A percentile compares a stretch with the other conserved stretches of the same genome.
These are phyloP conservation scores for Pheosia gnoma DNA, from an alignment of 2,888 invertebrate genomes.

Conservation along the genomic window DNA sequence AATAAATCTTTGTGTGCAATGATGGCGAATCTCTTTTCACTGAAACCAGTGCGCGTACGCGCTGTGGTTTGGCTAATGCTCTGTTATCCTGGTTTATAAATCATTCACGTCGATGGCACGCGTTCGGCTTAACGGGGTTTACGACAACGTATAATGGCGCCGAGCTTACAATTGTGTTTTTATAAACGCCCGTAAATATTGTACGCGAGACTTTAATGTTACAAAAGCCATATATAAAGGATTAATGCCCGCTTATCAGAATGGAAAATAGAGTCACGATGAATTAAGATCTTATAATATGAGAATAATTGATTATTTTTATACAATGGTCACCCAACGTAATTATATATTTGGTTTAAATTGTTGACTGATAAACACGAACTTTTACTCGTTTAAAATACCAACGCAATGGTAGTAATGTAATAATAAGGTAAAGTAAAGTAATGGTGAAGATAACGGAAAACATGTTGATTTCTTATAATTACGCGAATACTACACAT, in stretches of 20 bases:
- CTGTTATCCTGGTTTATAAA: conserved; percentile 72
- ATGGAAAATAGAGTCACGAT: background rate
- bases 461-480: too few species aligned
- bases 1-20: conserved; percentile 61
- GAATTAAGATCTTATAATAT: too few species aligned
- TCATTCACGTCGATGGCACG: conserved; percentile 72
- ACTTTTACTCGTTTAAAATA: too few species aligned
- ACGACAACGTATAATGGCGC: conserved; percentile 36
- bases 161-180: conserved; percentile 49
- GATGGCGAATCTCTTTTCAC: conserved; percentile 67
- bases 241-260: background rate
- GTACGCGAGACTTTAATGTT: conserved; percentile 34
- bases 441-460: too few species aligned
- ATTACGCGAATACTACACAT: too few species aligned
- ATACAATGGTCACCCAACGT: too few species aligned
- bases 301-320: too few species aligned
- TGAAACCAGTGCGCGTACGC: conserved; percentile 66
- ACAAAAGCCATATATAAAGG: conserved; percentile 13
- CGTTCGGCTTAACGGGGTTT: conserved; percentile 46
- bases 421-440: too few species aligned
- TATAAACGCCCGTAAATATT: conserved; percentile 48
- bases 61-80: conserved; percentile 72
- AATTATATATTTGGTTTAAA: too few species aligned
- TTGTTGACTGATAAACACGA: too few species aligned
- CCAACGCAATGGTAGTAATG: too few species aligned